A percentile compares a stretch with the other conserved stretches of the same genome.
Evolutionary conservation across 2,797 vertebrate species (phyloP).

Genomic region (Sebastes miniatus): DNA sequence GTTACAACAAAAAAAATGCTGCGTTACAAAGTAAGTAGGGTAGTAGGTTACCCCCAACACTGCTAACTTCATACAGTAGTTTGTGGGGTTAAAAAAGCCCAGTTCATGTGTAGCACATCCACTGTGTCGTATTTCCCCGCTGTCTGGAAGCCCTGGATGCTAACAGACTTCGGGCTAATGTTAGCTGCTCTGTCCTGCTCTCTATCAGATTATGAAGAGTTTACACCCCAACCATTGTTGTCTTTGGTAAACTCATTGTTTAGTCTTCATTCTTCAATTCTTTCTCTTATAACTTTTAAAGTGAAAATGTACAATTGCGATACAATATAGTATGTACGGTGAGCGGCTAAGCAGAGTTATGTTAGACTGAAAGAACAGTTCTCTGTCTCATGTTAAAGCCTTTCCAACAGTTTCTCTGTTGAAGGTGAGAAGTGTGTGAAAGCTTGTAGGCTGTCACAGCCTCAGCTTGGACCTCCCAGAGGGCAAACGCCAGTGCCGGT

Average conservation of each 20-base stretch:
- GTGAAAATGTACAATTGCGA: background rate
- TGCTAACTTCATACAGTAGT: no score
- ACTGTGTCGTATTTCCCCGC: no score
- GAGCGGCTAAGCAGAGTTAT: background rate
- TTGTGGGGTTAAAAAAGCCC: no score
- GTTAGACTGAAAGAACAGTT: background rate
- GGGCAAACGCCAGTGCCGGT: conserved; percentile 28
- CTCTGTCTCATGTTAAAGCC: conserved; percentile 14
- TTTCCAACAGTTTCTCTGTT: conserved; percentile 28
- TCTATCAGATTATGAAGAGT: no score
- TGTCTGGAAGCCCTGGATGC: no score
- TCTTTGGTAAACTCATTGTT: background rate
- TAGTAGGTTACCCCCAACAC: no score
- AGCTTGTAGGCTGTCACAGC: conserved; percentile 55
- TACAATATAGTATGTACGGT: background rate
- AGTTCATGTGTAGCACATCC: no score
- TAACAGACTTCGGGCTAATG: no score
- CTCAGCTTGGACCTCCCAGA: conserved; percentile 62
- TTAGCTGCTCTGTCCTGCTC: no score
- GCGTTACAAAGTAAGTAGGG: no score
- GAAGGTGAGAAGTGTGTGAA: conserved; percentile 71
- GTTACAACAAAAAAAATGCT: no score
- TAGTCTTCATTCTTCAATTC: background rate
- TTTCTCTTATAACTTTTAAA: background rate
- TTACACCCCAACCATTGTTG: no score